Evolutionary conservation across 2,888 invertebrate species (phyloP), one percentile per base, ranked within the genome.

Genomic region (Peribatodes rhomboidaria): DNA sequence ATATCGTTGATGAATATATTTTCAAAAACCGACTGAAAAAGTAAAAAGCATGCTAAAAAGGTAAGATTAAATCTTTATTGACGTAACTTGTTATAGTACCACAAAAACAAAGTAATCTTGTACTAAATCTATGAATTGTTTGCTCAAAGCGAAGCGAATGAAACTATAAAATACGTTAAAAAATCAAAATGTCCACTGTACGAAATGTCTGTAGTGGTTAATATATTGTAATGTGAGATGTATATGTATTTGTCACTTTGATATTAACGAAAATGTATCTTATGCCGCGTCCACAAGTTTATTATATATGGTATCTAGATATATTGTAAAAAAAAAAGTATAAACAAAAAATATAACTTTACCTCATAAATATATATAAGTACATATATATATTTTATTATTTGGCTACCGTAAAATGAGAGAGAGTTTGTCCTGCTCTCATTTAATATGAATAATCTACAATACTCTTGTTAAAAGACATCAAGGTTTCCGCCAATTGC

Each of bases 171-270:
- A 42, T 42, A 49, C 13, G 14, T n/a, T 22, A 11, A 35, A 55
- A 37, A 65, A 69, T 61, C 20, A 31, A 41, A 41, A 57, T 70
- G 62, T 70, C 73, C 72, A 76, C 67, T 75, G 73, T 66, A 18
- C 14, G 11, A 8, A 7, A 14, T n/a, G 14, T 27, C 7, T 22
- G 6, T 27, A 22, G 22, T 44, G 13, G 20, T 22, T 44, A n/a
- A n/a, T n/a, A n/a, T n/a, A 42, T 13, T 22, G 13, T 22, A n/a
- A 31, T 4, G 27, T 31, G 44, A n/a, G n/a, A 4, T 27, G 27
- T 27, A 27, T 31, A 31, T 49, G 4, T 27, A n/a, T 31, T 31
- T 13, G 46, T 9, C n/a, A 46, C 31, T 10, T 11, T 16, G 47
- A 49, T n/a, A 49, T 49, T 31, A 31, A 49, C 27, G 14, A 22